Conservation (phyloP, 2,113 vertebrate genomes). For the Meriones unguiculatus region DNA sequence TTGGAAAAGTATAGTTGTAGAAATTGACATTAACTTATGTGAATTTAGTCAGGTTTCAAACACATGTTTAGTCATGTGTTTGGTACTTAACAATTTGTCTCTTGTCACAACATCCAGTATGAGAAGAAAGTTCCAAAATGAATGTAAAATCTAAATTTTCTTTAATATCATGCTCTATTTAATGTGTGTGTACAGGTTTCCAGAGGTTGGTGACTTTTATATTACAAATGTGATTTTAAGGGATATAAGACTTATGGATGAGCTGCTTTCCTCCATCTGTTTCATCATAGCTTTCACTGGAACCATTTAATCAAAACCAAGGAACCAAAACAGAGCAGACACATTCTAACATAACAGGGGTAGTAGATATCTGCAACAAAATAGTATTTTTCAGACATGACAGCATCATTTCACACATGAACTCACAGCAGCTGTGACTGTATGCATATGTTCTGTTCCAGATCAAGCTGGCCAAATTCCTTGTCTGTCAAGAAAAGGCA, state of each 20-base stretch:
- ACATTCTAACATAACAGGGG: not conserved
- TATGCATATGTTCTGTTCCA: not conserved
- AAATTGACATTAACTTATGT: constrained; percentile 46
- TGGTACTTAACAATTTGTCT: not conserved
- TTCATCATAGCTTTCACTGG: not conserved
- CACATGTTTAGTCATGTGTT: constrained; percentile 35
- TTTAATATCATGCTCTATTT: not conserved
- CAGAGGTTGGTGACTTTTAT: not conserved
- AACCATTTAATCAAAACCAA: not conserved
- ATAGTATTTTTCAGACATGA: not conserved
- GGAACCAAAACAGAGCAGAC: not conserved
- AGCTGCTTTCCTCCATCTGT: not conserved
- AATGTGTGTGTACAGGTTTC: not conserved
- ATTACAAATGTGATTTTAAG: not conserved
- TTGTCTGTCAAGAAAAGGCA: not conserved
- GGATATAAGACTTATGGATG: not conserved
- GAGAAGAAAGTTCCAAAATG: not conserved
- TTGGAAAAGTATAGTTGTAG: constrained; percentile 28
- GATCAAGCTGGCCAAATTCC: not conserved
- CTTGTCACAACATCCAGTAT: constrained; percentile 34
- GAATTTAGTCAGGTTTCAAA: constrained; percentile 39
- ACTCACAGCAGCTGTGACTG: no score
- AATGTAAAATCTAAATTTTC: not conserved
- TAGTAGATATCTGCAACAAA: not conserved
- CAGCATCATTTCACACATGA: not conserved